Base-by-base conservation (phyloP, 2,888 invertebrate genomes). In the Torymus auratus region DNA sequence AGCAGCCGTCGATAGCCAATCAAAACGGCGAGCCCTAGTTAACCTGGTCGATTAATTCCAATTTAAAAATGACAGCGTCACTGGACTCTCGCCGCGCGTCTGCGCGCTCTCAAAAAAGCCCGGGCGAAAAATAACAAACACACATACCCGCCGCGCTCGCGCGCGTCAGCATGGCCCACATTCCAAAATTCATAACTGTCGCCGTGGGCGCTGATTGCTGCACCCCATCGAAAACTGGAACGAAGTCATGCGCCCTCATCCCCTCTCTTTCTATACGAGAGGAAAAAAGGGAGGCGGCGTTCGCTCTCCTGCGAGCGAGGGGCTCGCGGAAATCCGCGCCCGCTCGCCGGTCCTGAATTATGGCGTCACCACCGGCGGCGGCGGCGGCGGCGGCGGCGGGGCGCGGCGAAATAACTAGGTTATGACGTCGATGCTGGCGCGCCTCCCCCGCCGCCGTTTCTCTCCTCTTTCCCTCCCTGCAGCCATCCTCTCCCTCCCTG, bases 351-450 rank as follows among this genome's bases (percentile, higher is more conserved):
- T 62, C 56, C 69, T 69, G 28, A 69, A 69, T 69, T n/a, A 55
- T 12, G 69, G 15, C 41, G 23, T 28, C 17, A 10, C 70, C 50
- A 2, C 10, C 17, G 28, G 28, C 28, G 20, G 61, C 11, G 73
- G 65, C 5, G 60, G 4, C 20, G 17, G n/a, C n/a, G n/a, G n/a
- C 14, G 71, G 64, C 11, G 73, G 65, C 5, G 60, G 4, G 50
- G 17, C 5, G 64, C 56, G 50, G 41, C 74, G 56, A 60, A 61
- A 55, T 86, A 87, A 87, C 86, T 87, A 84, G 87, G 87, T 87
- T 87, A 87, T 86, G 87, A 87, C 86, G 86, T 86, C 84, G 85
- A 83, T 84, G 85, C 84, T 83, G 84, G 84, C 83, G 84, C 85
- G 85, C 85, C 85, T 81, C 56, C 55, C 41, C 62, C 67, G 53